Percentiles rank a stretch among this genome's conserved stretches.
phyloP scores from a whole-genome alignment of 2,113 vertebrate species.

The Entosphenus tridentatus region DNA sequence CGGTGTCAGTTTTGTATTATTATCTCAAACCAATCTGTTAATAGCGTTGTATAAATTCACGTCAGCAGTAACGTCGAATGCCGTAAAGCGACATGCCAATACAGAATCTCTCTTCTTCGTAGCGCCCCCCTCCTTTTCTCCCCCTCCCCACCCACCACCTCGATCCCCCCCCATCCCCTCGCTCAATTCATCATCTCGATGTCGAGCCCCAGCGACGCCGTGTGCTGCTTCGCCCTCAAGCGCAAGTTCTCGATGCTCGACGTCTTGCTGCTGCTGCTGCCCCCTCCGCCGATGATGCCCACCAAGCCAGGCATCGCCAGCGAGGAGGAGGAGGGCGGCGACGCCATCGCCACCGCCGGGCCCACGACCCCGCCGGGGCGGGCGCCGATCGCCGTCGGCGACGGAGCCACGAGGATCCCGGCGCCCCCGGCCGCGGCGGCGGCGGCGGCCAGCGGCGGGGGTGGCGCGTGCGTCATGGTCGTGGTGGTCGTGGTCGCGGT shows the following conservation, averaged over 20 bases:
- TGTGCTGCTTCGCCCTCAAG: constrained; percentile 83
- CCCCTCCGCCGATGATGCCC: constrained; percentile 8
- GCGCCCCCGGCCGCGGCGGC: neutral
- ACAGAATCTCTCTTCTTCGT: no score
- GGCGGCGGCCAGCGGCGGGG: neutral
- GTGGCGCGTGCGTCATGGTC: no score
- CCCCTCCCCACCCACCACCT: no score
- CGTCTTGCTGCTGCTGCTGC: constrained; percentile 86
- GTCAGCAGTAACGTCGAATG: no score
- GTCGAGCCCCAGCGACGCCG: constrained; percentile 74
- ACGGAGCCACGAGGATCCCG: neutral
- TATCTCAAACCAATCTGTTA: no score
- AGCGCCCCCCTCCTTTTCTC: no score
- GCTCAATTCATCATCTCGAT: constrained; percentile 10
- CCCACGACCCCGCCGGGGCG: no score
- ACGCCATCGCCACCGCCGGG: neutral
- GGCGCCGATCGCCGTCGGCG: neutral
- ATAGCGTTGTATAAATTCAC: no score
- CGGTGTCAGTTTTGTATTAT: no score
- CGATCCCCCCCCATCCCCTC: no score
- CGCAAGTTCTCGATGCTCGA: constrained; percentile 94
- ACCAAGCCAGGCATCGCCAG: no score
- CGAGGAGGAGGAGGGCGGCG: neutral
- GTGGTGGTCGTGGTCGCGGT: constrained; percentile 26
- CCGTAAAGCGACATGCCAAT: no score